These are phyloP conservation scores for Agriopis leucophaearia DNA, from an alignment of 2,888 invertebrate genomes.

Conservation along the genomic window DNA sequence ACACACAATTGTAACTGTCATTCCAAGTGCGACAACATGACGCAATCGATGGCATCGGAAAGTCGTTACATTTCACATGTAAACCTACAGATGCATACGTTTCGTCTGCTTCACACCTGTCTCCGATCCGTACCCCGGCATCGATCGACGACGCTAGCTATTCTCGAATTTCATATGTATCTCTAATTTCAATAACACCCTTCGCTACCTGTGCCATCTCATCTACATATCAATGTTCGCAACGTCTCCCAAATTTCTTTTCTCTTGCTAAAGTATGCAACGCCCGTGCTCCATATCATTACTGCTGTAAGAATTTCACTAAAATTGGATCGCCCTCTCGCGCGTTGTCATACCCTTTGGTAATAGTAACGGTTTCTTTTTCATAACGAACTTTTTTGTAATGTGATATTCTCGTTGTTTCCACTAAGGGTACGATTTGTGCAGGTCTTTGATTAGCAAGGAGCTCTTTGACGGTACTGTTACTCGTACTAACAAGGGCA, in stretches of 20 bases:
- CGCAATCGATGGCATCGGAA: conserved; percentile 42
- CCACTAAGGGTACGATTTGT: conserved; percentile 79
- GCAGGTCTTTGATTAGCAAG: conserved; percentile 70
- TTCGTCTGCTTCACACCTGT: conserved; percentile 55
- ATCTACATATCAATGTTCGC: conserved; percentile 85
- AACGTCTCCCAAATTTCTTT: conserved; percentile 81
- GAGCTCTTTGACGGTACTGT: conserved; percentile 72
- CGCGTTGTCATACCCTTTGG: conserved; percentile 82
- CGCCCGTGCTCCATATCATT: conserved; percentile 85
- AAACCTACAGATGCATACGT: conserved; percentile 49
- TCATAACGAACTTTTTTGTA: conserved; percentile 85
- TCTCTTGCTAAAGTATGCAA: conserved; percentile 81
- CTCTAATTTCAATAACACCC: conserved; percentile 85
- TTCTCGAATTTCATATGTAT: conserved; percentile 80
- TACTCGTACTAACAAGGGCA: conserved; percentile 60
- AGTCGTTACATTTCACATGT: conserved; percentile 54
- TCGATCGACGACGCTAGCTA: conserved; percentile 67
- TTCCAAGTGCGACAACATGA: conserved; percentile 28
- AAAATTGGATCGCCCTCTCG: conserved; percentile 83
- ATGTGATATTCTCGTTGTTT: conserved; percentile 82
- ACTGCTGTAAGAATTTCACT: conserved; percentile 76
- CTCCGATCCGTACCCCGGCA: conserved; percentile 52
- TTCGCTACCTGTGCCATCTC: conserved; percentile 81
- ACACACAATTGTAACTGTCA: conserved; percentile 6
- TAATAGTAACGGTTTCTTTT: conserved; percentile 85